phyloP scores from a whole-genome alignment of 2,797 vertebrate genomes.

The Mormyrops boulengeri region DNA sequence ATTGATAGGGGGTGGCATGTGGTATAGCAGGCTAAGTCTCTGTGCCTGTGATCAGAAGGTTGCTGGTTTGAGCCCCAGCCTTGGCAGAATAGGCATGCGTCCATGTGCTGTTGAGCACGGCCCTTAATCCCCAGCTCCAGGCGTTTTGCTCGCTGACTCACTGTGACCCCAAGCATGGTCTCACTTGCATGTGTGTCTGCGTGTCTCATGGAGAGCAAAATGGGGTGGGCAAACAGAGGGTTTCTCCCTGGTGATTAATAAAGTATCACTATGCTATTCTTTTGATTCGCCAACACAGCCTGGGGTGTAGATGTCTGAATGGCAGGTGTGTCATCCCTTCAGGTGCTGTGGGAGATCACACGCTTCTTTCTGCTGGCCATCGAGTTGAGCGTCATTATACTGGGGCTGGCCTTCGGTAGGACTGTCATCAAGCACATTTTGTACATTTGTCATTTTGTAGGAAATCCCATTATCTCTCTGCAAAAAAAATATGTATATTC shows the following conservation, averaged over 20 bases:
- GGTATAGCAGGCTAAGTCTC: not conserved
- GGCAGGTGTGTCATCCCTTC: not conserved
- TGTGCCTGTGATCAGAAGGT: not conserved
- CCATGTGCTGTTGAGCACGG: not conserved
- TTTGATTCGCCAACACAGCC: not conserved
- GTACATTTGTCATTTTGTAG: not conserved
- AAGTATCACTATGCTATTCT: not conserved
- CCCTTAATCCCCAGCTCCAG: not conserved
- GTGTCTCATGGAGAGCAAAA: not conserved
- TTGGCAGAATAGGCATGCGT: not conserved
- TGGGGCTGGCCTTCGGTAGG: conserved; percentile 79
- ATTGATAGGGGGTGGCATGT: not conserved
- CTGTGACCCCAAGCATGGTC: not conserved
- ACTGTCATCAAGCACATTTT: conserved; percentile 15
- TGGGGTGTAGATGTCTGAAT: not conserved
- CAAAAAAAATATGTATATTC: not conserved
- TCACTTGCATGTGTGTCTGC: not conserved
- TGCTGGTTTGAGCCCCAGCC: not conserved
- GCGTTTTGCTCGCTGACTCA: not conserved
- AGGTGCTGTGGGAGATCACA: conserved; percentile 99
- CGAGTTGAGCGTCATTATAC: conserved; percentile 91
- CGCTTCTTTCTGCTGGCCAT: conserved; percentile 95
- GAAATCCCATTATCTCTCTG: not conserved
- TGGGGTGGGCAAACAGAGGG: not conserved
- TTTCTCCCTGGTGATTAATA: not conserved